Conservation (phyloP, 2,797 vertebrate genomes). For the Antennarius maculatus region DNA sequence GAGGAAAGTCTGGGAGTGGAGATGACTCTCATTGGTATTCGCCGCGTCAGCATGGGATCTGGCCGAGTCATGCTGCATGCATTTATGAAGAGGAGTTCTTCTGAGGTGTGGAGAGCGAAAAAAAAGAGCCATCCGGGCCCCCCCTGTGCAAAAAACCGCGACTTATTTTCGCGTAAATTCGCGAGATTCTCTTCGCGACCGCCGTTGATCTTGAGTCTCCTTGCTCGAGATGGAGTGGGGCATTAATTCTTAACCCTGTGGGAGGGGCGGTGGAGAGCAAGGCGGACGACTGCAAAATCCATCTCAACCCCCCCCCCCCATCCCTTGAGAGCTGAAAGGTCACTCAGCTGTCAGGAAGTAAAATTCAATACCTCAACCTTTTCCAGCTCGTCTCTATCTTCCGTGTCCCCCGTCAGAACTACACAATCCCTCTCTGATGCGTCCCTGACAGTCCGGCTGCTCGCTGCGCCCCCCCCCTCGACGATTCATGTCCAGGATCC, state of each 20-base stretch:
- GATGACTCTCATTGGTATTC: slow-evolving; percentile 68
- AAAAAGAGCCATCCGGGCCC: neutral
- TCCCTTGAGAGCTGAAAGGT: slow-evolving; percentile 74
- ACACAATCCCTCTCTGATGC: slow-evolving; percentile 71
- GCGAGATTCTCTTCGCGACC: neutral
- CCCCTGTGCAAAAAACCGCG: no score
- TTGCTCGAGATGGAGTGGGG: slow-evolving; percentile 53
- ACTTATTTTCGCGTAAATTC: no score
- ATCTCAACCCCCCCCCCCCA: slow-evolving; percentile 64
- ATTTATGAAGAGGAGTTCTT: slow-evolving; percentile 65
- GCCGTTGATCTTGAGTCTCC: slow-evolving; percentile 47
- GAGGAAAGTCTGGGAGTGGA: slow-evolving; percentile 23
- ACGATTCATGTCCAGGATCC: slow-evolving; percentile 34
- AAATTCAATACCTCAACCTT: slow-evolving; percentile 82
- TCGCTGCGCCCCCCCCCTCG: slow-evolving; percentile 12
- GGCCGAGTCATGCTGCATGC: slow-evolving; percentile 57
- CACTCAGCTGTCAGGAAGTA: slow-evolving; percentile 80
- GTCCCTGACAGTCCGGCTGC: slow-evolving; percentile 49
- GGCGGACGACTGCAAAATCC: slow-evolving; percentile 66
- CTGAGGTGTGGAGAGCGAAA: slow-evolving; percentile 56
- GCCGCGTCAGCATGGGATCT: slow-evolving; percentile 47
- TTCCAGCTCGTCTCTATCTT: slow-evolving; percentile 78
- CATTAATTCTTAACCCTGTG: slow-evolving; percentile 75
- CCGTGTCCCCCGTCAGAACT: slow-evolving; percentile 67
- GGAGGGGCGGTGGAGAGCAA: slow-evolving; percentile 59